A percentile compares a stretch with the other conserved stretches of the same genome.
Conservation (phyloP, 2,797 vertebrate genomes). For the Hafferia zeledoni region DNA sequence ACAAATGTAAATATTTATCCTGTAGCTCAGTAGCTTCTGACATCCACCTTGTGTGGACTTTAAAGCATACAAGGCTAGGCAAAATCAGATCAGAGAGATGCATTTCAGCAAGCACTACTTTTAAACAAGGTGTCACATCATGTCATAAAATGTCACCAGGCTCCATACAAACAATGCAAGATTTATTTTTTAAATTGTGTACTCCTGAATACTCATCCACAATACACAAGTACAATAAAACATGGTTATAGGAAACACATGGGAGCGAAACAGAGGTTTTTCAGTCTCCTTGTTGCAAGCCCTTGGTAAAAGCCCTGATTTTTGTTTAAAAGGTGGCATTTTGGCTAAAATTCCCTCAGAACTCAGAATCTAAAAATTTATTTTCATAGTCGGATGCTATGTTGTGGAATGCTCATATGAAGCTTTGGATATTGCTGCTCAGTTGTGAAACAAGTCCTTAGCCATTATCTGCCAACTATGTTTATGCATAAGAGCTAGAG, state of each 20-base stretch:
- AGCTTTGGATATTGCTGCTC: background rate
- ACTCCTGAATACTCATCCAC: background rate
- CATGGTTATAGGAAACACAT: background rate
- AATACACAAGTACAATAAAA: background rate
- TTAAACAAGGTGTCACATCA: background rate
- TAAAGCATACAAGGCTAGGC: background rate
- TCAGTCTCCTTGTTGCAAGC: background rate
- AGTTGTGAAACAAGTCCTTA: constrained; percentile 19
- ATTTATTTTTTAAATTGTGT: background rate
- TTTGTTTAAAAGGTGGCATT: background rate
- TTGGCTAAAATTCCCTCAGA: background rate
- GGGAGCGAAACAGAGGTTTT: background rate
- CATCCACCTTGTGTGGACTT: background rate
- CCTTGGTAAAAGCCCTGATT: background rate
- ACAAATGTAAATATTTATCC: background rate
- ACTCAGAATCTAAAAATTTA: background rate
- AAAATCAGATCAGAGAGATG: background rate
- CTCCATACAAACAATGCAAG: background rate
- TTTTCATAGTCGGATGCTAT: constrained; percentile 26
- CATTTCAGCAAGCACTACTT: background rate
- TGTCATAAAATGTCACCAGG: background rate
- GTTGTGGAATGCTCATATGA: background rate
- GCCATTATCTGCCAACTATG: background rate
- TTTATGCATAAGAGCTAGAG: constrained; percentile 14
- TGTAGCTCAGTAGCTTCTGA: background rate